Base-by-base conservation (phyloP, 2,797 vertebrate genomes). In the Myotis vivesi region DNA sequence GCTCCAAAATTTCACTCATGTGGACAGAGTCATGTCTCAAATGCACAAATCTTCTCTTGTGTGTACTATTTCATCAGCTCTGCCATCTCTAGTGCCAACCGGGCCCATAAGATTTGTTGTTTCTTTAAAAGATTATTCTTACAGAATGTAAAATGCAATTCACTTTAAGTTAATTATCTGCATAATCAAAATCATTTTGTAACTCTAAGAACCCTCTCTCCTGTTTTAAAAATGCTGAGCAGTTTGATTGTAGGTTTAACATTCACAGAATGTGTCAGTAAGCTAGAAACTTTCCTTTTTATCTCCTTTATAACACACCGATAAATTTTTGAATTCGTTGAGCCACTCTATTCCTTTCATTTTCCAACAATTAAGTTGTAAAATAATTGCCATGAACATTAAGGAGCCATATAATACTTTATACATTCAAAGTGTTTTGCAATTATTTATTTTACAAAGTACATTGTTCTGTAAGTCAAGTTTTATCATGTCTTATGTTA, bases 281-380 rank as follows among this genome's bases (percentile, higher is more conserved):
- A 36, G 33, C 41, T 75, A 68, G 38, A 85, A 36, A 62, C 89
- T 87, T 85, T 85, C 76, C 53, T 87, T 95, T 94, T 92, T 90
- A 95, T 96, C 89, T 84, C 88, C 82, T 57, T 95, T 25, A 1
- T 53, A 38, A 69, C 57, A 49, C 66, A 82, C 11, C 72, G 72
- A 96, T 94, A 94, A 82, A 23, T 87, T 87, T 89, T 91, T 94
- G 62, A 95, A 90, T 96, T 95, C 66, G 75, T 94, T 96, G 89
- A 96, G 72, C 72, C 81, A 80, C 66, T 88, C 66, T 91, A 69
- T 95, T 92, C 87, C 86, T 97, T 94, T 97, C 77, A 91, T 95
- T 96, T 96, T 95, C 96, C 94, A 83, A 89, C 92, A 96, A 96
- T 97, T 95, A 97, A 96, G 96, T 89, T 94, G 86, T 97, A 97